Evolutionary conservation across 2,113 vertebrate genomes (phyloP).

Genomic region (Aleadryas rufinucha): DNA sequence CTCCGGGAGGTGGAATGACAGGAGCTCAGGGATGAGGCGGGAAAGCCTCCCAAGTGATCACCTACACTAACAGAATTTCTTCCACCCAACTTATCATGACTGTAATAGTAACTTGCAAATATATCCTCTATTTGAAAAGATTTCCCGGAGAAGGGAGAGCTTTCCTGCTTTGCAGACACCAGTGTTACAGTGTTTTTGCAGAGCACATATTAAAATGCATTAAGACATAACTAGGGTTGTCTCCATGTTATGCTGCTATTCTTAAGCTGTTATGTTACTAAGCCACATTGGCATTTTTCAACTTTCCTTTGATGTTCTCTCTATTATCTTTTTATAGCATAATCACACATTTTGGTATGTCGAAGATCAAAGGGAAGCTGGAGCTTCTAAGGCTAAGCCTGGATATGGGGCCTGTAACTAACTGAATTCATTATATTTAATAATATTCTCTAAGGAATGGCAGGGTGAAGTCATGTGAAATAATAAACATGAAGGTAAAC

Average conservation of each 20-base stretch:
- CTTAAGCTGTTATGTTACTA: conserved; percentile 70
- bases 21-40: background rate
- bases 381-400: conserved; percentile 65
- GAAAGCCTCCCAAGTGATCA: background rate
- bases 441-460: conserved; percentile 66
- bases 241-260: conserved; percentile 65
- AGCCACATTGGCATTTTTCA: conserved; percentile 56
- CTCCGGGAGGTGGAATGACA: background rate
- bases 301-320: conserved; percentile 61
- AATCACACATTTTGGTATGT: conserved; percentile 72
- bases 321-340: conserved; percentile 71
- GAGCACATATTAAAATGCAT: conserved; percentile 65
- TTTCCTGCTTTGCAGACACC: background rate
- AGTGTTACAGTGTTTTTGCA: conserved; percentile 8
- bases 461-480: conserved; percentile 60
- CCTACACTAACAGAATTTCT: background rate
- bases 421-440: conserved; percentile 75
- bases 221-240: conserved; percentile 67
- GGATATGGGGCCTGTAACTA: conserved; percentile 65
- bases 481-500: conserved; percentile 71
- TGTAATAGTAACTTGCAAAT: background rate
- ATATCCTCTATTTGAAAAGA: background rate
- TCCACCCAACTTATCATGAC: background rate
- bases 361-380: conserved; percentile 67
- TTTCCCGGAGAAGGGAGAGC: background rate